These are phyloP conservation scores for Pantala flavescens DNA, from an alignment of 1,140 invertebrate genomes.

Conservation along the genomic window DNA sequence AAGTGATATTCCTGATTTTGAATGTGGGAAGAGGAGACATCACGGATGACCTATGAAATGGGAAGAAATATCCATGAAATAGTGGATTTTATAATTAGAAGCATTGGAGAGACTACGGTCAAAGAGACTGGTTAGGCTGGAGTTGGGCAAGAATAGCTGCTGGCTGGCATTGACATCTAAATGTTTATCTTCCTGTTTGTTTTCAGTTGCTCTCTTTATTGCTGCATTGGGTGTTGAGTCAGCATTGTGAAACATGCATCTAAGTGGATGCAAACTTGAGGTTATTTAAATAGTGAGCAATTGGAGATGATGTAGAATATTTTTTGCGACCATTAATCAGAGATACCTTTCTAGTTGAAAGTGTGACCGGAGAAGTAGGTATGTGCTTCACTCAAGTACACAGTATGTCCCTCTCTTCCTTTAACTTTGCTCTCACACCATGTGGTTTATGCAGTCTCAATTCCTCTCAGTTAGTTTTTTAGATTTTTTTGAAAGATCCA, in stretches of 20 bases:
- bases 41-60: not conserved
- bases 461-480: no score
- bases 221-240: not conserved
- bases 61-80: not conserved
- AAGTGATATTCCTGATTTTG: not conserved
- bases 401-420: not conserved
- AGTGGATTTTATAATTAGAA: not conserved
- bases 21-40: not conserved
- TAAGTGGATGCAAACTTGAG: not conserved
- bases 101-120: not conserved
- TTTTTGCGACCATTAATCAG: not conserved
- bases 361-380: not conserved
- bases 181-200: conserved; percentile 3
- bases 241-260: not conserved
- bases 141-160: conserved; percentile 4
- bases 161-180: not conserved
- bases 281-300: conserved; percentile 3
- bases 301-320: not conserved
- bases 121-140: not conserved
- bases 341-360: conserved; percentile 1
- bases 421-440: not conserved
- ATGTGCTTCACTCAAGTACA: not conserved
- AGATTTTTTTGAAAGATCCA: no score
- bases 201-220: conserved; percentile 2
- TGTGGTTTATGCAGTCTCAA: not conserved